Evolutionary conservation across 2,888 invertebrate genomes (phyloP), one percentile per base, ranked within the genome.

Genomic region (Papilio demoleus): DNA sequence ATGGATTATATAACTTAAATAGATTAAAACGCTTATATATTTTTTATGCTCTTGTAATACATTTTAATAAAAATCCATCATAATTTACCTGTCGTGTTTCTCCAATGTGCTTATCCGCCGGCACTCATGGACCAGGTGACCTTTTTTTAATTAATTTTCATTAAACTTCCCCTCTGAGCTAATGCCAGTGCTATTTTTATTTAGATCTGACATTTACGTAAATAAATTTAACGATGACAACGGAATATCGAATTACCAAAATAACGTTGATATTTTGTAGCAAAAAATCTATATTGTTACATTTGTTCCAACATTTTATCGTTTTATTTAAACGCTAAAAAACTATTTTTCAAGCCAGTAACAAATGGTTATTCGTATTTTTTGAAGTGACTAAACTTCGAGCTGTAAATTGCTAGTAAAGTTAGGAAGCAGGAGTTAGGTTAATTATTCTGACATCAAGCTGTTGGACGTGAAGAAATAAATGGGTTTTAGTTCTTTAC

Each of bases 81-180:
- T 31, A 31, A 31, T 53, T 53, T 27, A 50, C 27, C 50, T 27
- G 27, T 24, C 47, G 12, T 50, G 50, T 50, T n/a, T 22, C 2
- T 27, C 31, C 8, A 8, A 31, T 27, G 24, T 53, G 53, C 31
- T 53, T 31, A 9, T 53, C 53, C 53, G 31, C 31, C 53, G n/a
- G n/a, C 27, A n/a, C 27, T 31, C 27, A 3, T 9, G n/a, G n/a
- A n/a, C 53, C 31, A 27, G 27, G 53, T 53, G 53, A 53, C 53
- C 53, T 50, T 53, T 53, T 47, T 53, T 53, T 53, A 53, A 27
- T 53, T 27, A 53, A 53, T 53, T 53, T 53, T 53, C 27, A 53
- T 53, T 53, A 31, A 27, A 53, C 53, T n/a, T 53, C 53, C 22
- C 31, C n/a, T 8, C 53, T 17, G 31, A 56, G 53, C 4, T 31